These are phyloP conservation scores for Dermatemys mawii DNA, from an alignment of 2,113 vertebrate species.

Conservation along the genomic window DNA sequence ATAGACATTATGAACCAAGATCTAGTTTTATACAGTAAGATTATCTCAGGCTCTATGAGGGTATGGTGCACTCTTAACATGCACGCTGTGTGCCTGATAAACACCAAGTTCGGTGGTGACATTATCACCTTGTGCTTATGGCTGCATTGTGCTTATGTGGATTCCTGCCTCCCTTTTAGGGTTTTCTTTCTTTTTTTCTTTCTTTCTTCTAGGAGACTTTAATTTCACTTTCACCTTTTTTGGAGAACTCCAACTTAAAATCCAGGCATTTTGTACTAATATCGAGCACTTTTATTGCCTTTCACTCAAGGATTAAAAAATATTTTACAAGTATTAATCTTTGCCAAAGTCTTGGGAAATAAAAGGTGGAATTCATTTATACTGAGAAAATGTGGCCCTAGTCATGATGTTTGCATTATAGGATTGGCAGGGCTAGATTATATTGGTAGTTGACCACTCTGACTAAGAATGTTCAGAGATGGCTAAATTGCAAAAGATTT, in stretches of 20 bases:
- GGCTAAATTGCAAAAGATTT: no score
- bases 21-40: conserved; percentile 3
- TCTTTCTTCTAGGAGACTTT: background rate
- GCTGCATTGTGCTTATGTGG: rapidly evolving
- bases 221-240: background rate
- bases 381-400: background rate
- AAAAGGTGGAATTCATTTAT: background rate
- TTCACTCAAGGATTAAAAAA: background rate
- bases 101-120: background rate
- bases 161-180: background rate
- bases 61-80: background rate
- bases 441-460: no score
- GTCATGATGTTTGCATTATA: no score
- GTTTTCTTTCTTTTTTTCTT: background rate
- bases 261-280: background rate
- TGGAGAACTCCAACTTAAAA: background rate
- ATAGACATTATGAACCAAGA: conserved; percentile 18
- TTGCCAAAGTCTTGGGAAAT: background rate
- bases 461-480: no score
- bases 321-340: background rate
- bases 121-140: background rate
- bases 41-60: background rate
- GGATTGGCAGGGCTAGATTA: no score
- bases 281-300: background rate
- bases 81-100: background rate